Base-by-base conservation (phyloP, 2,888 invertebrate species). In the Cinara cedri region DNA sequence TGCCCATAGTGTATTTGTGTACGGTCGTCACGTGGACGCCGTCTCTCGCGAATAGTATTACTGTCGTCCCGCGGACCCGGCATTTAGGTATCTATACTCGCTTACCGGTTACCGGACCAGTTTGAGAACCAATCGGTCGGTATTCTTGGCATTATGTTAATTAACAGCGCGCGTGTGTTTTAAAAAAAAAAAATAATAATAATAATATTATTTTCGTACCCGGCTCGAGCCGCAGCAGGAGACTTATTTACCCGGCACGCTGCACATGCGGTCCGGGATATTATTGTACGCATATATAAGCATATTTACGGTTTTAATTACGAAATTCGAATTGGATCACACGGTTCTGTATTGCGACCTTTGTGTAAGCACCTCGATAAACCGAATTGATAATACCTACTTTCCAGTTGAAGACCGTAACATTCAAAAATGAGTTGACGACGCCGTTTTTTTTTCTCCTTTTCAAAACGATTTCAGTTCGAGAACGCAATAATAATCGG, bases 71-170 rank as follows among this genome's bases (percentile, higher is more conserved):
- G 34, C 34, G 34, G 34, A 34, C 3, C 34, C 3, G 6, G 34
- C 34, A 4, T 34, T 34, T 34, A 34, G 34, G 34, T 34, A 34
- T 3, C 34, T 6, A 34, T 34, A 34, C 3, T 34, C 6, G 6
- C 34, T 6, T 34, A 34, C 34, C 34, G 34, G 34, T 54, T 54
- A 19, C 19, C 19, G 26, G 42, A 70, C 54, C 34, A 63, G 34
- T 74, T 63, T 63, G 63, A 21, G 74, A 63, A 74, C 74, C 63
- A 63, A 74, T 63, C 42, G 42, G 3, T 51, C 42, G 24, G 42
- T 16, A 54, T 74, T 74, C 63, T 74, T 54, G 51, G 42, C 51
- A 49, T 42, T 19, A 34, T 51, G 51, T 49, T 62, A 63, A 74
- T 51, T 51, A 74, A 21, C 42, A 16, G n/a, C 21, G 24, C 42